These are phyloP conservation scores for Theodoxus fluviatilis DNA, from an alignment of 2,888 invertebrate genomes.

Conservation along the genomic window DNA sequence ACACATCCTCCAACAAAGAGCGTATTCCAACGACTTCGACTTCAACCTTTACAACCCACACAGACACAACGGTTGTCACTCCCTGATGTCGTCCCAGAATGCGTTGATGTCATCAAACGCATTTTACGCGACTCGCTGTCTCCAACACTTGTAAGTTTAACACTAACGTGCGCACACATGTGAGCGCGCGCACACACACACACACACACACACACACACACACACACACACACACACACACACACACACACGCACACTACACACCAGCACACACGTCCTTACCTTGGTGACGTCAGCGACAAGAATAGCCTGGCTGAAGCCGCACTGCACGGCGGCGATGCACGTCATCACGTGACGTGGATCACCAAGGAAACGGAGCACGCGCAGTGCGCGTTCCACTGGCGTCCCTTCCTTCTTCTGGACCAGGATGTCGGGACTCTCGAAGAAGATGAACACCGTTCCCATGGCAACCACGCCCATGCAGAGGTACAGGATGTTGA, in stretches of 20 bases:
- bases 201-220: slow-evolving; percentile 8
- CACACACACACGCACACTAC: not conserved
- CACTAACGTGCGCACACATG: not conserved
- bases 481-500: slow-evolving; percentile 50
- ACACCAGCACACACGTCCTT: slow-evolving; percentile 17
- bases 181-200: not conserved
- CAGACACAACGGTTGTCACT: too few relatives aligned
- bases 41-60: too few relatives aligned
- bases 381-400: slow-evolving; percentile 42
- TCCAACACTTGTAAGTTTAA: too few relatives aligned
- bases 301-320: slow-evolving; percentile 53
- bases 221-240: slow-evolving; percentile 20
- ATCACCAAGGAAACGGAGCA: slow-evolving; percentile 40
- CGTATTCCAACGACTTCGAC: too few relatives aligned
- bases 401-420: slow-evolving; percentile 43
- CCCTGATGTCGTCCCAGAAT: too few relatives aligned
- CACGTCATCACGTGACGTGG: slow-evolving; percentile 43
- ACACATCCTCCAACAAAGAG: too few relatives aligned
- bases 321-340: slow-evolving; percentile 49
- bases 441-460: slow-evolving; percentile 49
- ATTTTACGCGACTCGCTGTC: too few relatives aligned
- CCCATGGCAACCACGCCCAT: slow-evolving; percentile 50
- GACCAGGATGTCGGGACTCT: slow-evolving; percentile 52
- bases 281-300: slow-evolving; percentile 55
- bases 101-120: too few relatives aligned